Evolutionary conservation across 2,113 vertebrate genomes (phyloP).

Genomic region (Xiphorhynchus elegans): DNA sequence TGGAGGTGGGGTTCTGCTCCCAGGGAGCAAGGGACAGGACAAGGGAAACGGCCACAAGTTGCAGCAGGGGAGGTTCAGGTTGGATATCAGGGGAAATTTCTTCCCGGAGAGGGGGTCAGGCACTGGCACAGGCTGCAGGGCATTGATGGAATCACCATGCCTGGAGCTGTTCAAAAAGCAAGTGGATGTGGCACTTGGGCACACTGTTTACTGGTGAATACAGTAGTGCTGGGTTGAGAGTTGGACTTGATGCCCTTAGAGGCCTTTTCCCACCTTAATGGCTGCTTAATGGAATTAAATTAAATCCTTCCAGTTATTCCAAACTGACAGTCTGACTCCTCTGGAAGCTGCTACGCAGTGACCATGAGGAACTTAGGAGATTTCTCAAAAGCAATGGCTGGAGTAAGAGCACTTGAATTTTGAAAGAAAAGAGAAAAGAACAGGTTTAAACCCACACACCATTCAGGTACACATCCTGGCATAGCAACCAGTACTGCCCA

Average conservation of each 20-base stretch:
- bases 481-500: neutral
- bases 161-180: no score
- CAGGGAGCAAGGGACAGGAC: neutral
- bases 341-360: neutral
- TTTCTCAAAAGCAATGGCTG: neutral
- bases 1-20: neutral
- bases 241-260: neutral
- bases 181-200: neutral
- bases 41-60: accelerated
- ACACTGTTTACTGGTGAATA: neutral
- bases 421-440: neutral
- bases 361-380: neutral
- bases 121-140: neutral
- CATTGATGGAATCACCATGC: neutral
- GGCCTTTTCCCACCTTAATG: neutral
- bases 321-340: neutral
- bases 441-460: neutral
- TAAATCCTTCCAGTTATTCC: neutral
- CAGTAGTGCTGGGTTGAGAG: accelerated
- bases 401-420: neutral
- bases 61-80: neutral
- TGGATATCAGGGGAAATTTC: neutral
- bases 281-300: neutral
- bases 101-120: neutral
- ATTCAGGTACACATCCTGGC: neutral